Evolutionary conservation across 2,888 invertebrate genomes (phyloP).

Genomic region (Graphium colonna): DNA sequence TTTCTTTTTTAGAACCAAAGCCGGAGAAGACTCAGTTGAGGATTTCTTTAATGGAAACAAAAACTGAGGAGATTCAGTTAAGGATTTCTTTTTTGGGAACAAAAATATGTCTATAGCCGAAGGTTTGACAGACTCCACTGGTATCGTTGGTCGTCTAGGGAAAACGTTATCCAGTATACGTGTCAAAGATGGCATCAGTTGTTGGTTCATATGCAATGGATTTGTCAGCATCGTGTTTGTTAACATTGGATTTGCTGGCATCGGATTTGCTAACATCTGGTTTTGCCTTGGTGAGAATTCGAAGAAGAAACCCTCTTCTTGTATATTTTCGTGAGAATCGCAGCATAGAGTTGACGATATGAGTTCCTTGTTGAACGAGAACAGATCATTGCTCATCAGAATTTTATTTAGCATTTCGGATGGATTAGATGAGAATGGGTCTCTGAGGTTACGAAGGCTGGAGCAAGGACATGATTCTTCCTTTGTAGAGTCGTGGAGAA

Average conservation of each 20-base stretch:
- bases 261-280: constrained; percentile 23
- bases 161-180: constrained; percentile 39
- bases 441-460: constrained; percentile 38
- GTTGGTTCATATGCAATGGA: too few relatives aligned
- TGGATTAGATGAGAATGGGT: constrained; percentile 41
- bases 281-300: constrained; percentile 47
- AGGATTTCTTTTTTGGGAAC: constrained; percentile 55
- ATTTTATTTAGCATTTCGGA: constrained; percentile 53
- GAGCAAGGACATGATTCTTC: constrained; percentile 57
- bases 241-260: constrained; percentile 6
- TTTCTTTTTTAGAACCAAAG: too few relatives aligned
- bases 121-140: constrained; percentile 35
- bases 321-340: constrained; percentile 55
- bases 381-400: constrained; percentile 50
- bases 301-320: constrained; percentile 53
- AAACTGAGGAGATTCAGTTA: too few relatives aligned
- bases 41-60: constrained; percentile 59
- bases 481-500: constrained; percentile 33
- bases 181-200: constrained; percentile 39
- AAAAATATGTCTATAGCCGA: constrained; percentile 59
- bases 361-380: constrained; percentile 47
- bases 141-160: constrained; percentile 35
- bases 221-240: too few relatives aligned
- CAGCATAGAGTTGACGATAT: constrained; percentile 52
- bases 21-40: too few relatives aligned